These are phyloP conservation scores for Hyla sarda DNA, from an alignment of 2,113 vertebrate species.

Conservation along the genomic window DNA sequence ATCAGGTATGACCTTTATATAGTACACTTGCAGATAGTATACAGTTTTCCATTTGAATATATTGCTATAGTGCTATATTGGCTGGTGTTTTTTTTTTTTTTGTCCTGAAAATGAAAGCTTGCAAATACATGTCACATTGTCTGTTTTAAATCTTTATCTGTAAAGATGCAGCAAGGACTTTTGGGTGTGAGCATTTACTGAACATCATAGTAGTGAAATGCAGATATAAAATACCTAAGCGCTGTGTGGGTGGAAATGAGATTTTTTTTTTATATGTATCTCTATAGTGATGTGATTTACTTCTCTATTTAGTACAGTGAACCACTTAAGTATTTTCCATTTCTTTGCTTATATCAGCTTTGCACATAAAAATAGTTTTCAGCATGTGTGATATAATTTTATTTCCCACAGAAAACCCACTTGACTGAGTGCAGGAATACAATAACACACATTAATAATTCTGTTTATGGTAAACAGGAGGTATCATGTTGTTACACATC, in stretches of 20 bases:
- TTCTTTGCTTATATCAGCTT: background rate
- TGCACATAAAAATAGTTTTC: background rate
- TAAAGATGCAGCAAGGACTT: background rate
- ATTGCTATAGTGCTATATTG: background rate
- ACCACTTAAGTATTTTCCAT: background rate
- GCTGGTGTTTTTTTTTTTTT: background rate
- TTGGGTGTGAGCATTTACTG: constrained; percentile 20
- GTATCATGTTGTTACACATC: background rate
- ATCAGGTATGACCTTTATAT: background rate
- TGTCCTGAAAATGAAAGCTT: background rate
- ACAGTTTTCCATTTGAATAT: background rate
- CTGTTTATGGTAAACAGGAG: background rate
- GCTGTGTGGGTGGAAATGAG: background rate
- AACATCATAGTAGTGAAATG: background rate
- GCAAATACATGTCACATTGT: background rate
- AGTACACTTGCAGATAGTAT: background rate
- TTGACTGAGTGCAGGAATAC: background rate
- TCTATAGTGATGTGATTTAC: background rate
- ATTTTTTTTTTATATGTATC: background rate
- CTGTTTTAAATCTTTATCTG: constrained; percentile 5
- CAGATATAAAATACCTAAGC: background rate
- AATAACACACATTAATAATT: background rate
- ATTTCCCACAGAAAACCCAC: background rate
- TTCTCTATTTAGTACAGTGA: background rate
- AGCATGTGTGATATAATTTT: background rate